These are phyloP conservation scores for Cairina moschata DNA, from an alignment of 2,113 vertebrate genomes.

Conservation along the genomic window DNA sequence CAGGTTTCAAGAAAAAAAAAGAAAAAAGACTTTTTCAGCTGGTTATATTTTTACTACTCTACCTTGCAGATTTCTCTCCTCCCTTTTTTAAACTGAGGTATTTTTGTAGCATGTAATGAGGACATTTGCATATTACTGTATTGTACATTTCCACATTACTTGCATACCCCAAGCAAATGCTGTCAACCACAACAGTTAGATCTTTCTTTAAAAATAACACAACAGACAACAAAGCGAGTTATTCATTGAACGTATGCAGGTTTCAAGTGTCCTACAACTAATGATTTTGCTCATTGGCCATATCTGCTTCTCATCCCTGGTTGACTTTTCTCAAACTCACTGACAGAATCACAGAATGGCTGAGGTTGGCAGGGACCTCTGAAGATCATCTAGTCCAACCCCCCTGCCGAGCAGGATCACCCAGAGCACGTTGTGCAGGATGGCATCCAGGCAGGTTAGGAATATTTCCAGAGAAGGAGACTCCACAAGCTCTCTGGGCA, in stretches of 20 bases:
- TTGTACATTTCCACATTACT: not conserved
- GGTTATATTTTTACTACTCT: not conserved
- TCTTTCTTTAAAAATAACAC: not conserved
- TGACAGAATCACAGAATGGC: not conserved
- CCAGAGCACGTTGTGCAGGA: too few relatives aligned
- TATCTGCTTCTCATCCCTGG: accelerated
- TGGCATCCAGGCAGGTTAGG: too few relatives aligned
- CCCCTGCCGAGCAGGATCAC: too few relatives aligned
- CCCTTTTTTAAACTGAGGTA: not conserved
- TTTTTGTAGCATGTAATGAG: not conserved
- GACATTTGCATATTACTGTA: not conserved
- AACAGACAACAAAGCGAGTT: not conserved
- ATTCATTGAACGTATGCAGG: not conserved
- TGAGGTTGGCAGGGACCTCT: too few relatives aligned
- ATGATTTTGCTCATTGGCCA: not conserved
- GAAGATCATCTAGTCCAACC: too few relatives aligned
- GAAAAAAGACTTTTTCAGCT: too few relatives aligned
- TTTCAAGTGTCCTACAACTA: not conserved
- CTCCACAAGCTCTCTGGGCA: too few relatives aligned
- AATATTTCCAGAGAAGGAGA: too few relatives aligned
- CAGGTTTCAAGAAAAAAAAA: not conserved
- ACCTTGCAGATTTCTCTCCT: not conserved
- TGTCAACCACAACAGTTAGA: not conserved
- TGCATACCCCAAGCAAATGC: not conserved
- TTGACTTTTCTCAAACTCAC: not conserved